Base-by-base conservation (phyloP, 2,888 invertebrate genomes). In the Clistopyga incitator region DNA sequence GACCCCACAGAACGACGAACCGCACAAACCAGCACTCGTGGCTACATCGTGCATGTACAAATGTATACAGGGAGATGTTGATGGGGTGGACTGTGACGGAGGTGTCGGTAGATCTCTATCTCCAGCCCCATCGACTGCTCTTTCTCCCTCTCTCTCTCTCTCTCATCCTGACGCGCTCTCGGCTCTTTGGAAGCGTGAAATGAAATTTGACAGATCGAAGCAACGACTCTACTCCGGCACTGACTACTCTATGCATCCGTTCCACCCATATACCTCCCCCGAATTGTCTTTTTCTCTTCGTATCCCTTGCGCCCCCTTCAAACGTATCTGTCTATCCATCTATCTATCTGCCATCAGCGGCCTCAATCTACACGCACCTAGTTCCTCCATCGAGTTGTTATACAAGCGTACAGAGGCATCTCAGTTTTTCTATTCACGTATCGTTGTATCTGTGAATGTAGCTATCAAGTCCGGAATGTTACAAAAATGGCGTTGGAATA, bases 151-250 rank as follows among this genome's bases (percentile, higher is more conserved):
- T n/a, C n/a, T n/a, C n/a, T n/a, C n/a, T n/a, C 77, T 71, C 74
- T 34, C 50, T 70, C 70, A 42, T 65, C 42, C 78, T 75, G 78
- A 84, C 82, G 81, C 77, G 88, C 87, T 86, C 87, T 86, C 88
- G 34, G 89, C 85, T 87, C 90, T 89, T 61, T 85, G 87, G 89
- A 87, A 89, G 90, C 92, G 92, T 92, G 92, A 93, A 93, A 92
- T 92, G 90, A 92, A 92, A 93, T 93, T 93, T 93, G 93, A 92
- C 92, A 92, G 92, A 91, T 92, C 91, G 89, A 90, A 90, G 88
- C 89, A 89, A 88, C 88, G 87, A 88, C 84, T 83, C 77, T 84
- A 70, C 76, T 59, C 86, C 81, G 71, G 74, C 82, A 54, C 64
- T 67, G 77, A 68, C 81, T 76, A 70, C 83, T 70, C 78, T 54